A percentile compares a stretch with the other conserved stretches of the same genome.
phyloP scores from a whole-genome alignment of 2,797 vertebrate species.

The Danio jaintianensis region DNA sequence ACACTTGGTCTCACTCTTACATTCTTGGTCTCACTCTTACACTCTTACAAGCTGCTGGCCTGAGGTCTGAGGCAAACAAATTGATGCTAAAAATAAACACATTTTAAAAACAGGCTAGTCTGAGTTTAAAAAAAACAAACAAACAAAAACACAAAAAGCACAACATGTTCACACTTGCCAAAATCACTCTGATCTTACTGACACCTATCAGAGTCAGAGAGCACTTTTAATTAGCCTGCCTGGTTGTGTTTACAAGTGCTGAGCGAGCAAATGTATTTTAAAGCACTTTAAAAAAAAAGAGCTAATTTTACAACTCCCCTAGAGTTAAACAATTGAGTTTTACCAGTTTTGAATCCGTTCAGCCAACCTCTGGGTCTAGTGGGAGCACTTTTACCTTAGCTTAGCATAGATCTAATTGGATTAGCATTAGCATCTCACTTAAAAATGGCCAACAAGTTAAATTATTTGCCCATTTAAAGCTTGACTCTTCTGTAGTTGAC shows the following conservation, averaged over 20 bases:
- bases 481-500: too few species aligned
- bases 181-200: not conserved
- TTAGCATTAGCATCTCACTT: too few species aligned
- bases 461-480: too few species aligned
- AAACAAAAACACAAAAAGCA: not conserved
- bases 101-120: not conserved
- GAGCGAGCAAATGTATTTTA: not conserved
- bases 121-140: not conserved
- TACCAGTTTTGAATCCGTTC: too few species aligned
- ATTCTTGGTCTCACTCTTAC: constrained; percentile 20
- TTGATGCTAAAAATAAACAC: constrained; percentile 13
- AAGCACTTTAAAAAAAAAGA: too few species aligned
- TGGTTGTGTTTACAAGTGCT: not conserved
- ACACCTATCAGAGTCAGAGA: not conserved
- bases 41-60: not conserved
- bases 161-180: not conserved
- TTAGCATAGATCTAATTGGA: too few species aligned
- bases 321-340: too few species aligned
- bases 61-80: not conserved
- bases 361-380: too few species aligned
- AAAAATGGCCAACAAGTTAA: too few species aligned
- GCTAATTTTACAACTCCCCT: too few species aligned
- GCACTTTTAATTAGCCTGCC: not conserved
- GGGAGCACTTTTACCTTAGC: too few species aligned
- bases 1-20: constrained; percentile 23